Conservation (phyloP, 2,888 invertebrate genomes). For the Polyommatus iphigenia region DNA sequence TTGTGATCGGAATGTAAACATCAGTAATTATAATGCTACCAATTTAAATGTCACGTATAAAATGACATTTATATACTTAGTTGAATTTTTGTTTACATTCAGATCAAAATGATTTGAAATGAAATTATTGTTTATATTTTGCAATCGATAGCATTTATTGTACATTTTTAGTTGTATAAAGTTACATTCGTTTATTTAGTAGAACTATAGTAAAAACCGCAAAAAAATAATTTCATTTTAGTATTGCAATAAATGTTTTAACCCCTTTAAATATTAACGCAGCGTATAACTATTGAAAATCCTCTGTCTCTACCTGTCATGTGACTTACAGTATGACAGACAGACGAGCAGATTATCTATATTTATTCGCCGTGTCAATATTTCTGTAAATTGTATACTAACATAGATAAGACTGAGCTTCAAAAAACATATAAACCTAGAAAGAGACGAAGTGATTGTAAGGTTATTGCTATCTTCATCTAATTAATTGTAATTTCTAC, state of each 20-base stretch:
- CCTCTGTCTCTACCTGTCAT: no score
- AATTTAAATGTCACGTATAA: neutral
- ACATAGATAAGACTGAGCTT: neutral
- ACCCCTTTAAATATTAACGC: neutral
- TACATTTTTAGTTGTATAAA: neutral
- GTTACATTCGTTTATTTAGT: neutral
- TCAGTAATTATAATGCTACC: neutral
- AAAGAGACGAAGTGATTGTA: neutral
- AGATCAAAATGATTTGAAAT: neutral
- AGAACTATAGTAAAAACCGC: neutral
- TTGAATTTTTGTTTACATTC: no score
- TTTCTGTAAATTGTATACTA: neutral
- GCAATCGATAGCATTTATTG: neutral
- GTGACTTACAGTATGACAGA: neutral
- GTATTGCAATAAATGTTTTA: neutral
- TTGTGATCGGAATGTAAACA: neutral
- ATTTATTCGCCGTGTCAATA: neutral
- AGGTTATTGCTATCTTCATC: neutral
- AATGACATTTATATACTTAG: no score
- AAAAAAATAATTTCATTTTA: neutral
- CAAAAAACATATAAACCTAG: neutral
- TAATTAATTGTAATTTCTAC: neutral
- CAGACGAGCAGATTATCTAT: neutral
- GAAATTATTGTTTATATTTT: neutral
- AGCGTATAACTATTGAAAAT: neutral